Evolutionary conservation across 2,113 vertebrate species (phyloP).

Genomic region (Phalacrocorax brasilianus): DNA sequence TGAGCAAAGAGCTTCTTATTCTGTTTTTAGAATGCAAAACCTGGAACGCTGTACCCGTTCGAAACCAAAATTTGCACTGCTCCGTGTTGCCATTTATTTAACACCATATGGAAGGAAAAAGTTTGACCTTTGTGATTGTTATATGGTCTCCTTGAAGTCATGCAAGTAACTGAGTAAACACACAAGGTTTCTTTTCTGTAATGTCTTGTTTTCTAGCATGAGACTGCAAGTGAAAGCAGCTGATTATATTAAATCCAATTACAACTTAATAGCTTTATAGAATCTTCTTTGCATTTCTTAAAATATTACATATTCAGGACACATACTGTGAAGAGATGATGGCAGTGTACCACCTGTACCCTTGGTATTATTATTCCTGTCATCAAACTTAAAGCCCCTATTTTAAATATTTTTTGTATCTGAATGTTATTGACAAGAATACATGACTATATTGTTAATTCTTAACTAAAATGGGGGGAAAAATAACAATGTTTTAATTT

Average conservation of each 20-base stretch:
- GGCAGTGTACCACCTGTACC: neutral
- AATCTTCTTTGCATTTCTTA: neutral
- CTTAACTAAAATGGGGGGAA: neutral
- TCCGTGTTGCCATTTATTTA: neutral
- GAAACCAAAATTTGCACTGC: neutral
- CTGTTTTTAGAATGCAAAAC: neutral
- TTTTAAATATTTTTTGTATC: neutral
- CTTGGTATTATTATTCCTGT: neutral
- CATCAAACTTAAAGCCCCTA: neutral
- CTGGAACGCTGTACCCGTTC: neutral
- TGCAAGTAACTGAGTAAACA: neutral
- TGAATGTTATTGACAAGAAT: neutral
- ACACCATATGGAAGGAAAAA: neutral
- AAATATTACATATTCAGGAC: neutral
- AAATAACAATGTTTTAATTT: neutral
- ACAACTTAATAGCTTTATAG: neutral
- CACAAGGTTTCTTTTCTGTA: neutral
- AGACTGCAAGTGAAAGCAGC: neutral
- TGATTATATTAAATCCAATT: neutral
- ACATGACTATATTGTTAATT: neutral
- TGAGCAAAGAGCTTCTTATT: neutral
- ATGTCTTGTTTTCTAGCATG: neutral
- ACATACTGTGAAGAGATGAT: neutral
- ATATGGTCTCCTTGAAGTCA: neutral
- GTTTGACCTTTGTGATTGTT: neutral